A percentile compares a stretch with the other conserved stretches of the same genome.
Conservation (phyloP, 1,140 invertebrate genomes). For the Argopecten irradians region DNA sequence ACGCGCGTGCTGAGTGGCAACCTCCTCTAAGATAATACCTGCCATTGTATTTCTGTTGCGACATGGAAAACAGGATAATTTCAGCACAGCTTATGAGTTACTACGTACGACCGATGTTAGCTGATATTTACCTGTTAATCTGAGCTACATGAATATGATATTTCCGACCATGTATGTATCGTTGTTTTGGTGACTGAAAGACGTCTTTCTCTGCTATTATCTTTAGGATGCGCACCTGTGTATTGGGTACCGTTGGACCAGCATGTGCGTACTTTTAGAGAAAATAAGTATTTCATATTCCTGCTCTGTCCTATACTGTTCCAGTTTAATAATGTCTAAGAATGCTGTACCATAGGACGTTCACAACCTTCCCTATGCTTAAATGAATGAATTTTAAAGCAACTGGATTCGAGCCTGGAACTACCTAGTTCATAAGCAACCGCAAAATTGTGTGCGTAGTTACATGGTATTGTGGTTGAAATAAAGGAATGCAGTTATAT, state of each 20-base stretch:
- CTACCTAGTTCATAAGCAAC: too few species aligned
- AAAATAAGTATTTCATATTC: too few species aligned
- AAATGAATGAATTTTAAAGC: too few species aligned
- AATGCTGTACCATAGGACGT: too few species aligned
- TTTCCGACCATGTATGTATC: neutral
- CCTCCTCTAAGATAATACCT: neutral
- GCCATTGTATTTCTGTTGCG: neutral
- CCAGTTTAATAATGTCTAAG: too few species aligned
- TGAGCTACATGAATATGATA: constrained; percentile 2
- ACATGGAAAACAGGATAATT: constrained; percentile 10
- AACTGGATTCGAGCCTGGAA: too few species aligned
- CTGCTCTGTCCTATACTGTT: too few species aligned
- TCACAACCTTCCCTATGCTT: too few species aligned
- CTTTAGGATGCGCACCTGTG: neutral
- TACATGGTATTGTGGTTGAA: too few species aligned
- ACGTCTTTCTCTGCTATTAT: neutral
- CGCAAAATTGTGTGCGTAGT: too few species aligned
- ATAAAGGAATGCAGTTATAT: too few species aligned
- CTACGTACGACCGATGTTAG: neutral
- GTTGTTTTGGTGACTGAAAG: neutral
- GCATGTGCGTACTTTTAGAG: neutral
- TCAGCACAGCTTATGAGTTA: neutral
- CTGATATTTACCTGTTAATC: neutral
- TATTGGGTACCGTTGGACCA: neutral
- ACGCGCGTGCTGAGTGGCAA: constrained; percentile 4